phyloP scores from a whole-genome alignment of 2,888 invertebrate genomes.

The Subacronicta megacephala region DNA sequence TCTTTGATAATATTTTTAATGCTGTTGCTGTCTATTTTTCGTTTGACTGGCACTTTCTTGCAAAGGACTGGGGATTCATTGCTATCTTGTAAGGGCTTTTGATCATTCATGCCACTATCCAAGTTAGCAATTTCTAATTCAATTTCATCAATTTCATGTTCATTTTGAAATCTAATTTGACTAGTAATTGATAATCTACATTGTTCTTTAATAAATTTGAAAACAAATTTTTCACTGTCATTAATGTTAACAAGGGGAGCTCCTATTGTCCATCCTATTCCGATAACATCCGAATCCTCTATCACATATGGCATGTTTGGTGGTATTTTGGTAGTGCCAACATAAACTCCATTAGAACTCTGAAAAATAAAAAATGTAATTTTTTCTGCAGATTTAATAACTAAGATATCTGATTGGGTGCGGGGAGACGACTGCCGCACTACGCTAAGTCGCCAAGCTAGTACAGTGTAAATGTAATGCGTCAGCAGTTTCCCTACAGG shows the following conservation, averaged over 20 bases:
- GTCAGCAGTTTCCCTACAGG: no score
- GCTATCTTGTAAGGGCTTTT: constrained; percentile 6
- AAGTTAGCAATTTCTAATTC: constrained; percentile 64
- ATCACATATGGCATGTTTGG: constrained; percentile 73
- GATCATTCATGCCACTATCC: constrained; percentile 32
- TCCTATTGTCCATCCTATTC: constrained; percentile 85
- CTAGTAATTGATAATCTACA: constrained; percentile 50
- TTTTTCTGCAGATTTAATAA: no score
- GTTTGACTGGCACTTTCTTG: constrained; percentile 65
- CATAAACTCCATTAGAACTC: constrained; percentile 90
- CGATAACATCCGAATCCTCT: constrained; percentile 84
- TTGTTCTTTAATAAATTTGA: constrained; percentile 70
- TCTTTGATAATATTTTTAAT: constrained; percentile 57
- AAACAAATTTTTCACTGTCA: constrained; percentile 79
- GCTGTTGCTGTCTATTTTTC: constrained; percentile 62
- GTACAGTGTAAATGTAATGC: no score
- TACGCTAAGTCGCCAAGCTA: no score
- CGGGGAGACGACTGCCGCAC: no score
- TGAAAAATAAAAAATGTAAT: constrained; percentile 65
- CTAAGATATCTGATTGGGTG: no score
- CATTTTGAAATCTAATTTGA: constrained; percentile 72
- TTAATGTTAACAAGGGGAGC: constrained; percentile 68
- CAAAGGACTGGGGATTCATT: constrained; percentile 53
- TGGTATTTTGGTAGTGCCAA: constrained; percentile 82
- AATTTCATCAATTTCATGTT: constrained; percentile 68